Evolutionary conservation across 2,113 vertebrate species (phyloP).

Genomic region (Piaya cayana): DNA sequence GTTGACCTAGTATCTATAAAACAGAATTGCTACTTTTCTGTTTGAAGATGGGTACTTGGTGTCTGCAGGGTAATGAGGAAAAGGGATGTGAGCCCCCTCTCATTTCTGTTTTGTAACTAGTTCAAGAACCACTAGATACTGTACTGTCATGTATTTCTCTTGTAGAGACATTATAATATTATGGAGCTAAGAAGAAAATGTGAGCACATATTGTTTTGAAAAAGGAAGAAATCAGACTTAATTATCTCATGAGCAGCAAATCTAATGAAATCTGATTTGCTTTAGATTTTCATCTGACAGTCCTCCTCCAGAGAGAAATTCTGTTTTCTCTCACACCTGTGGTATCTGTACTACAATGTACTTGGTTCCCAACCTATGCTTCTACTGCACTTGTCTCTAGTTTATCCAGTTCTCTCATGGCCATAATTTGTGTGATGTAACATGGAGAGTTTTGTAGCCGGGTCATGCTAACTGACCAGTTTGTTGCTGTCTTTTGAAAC

Average conservation of each 20-base stretch:
- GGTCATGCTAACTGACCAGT: neutral
- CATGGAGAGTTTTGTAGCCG: neutral
- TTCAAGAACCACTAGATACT: neutral
- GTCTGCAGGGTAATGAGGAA: neutral
- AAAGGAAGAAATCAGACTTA: neutral
- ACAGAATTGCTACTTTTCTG: neutral
- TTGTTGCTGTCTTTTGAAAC: neutral
- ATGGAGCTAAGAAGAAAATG: neutral
- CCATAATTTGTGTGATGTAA: neutral
- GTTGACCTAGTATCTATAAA: neutral
- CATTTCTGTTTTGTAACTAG: neutral
- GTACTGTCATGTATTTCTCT: neutral
- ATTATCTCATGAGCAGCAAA: neutral
- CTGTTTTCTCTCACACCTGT: neutral
- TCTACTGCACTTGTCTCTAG: neutral
- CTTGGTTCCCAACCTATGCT: neutral
- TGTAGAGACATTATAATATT: neutral
- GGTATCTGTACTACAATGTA: neutral
- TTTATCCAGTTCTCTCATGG: neutral
- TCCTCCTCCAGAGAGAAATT: neutral
- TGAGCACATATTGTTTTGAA: neutral
- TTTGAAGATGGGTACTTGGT: neutral
- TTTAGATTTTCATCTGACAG: neutral
- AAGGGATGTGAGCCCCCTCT: neutral
- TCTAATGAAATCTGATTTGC: neutral